A percentile compares a stretch with the other conserved stretches of the same genome.
Conservation (phyloP, 1,140 invertebrate genomes). For the Aphelenchoides fujianensis region DNA sequence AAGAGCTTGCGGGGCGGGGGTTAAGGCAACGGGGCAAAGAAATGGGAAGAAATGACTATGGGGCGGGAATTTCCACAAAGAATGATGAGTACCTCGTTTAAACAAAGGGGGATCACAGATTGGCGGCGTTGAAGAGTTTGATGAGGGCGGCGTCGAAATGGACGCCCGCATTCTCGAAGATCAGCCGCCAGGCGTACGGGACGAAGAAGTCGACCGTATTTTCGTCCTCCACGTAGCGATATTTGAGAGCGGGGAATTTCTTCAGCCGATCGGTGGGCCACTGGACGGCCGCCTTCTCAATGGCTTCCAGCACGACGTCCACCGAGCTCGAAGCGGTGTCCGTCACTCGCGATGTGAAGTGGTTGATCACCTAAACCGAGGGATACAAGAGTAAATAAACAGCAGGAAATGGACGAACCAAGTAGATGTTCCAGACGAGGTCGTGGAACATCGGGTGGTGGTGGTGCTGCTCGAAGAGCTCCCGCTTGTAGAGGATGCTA, state of each 20-base stretch:
- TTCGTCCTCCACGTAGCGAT: constrained; percentile 98
- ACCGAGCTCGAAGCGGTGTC: constrained; percentile 71
- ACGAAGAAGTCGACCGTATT: constrained; percentile 98
- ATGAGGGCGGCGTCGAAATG: constrained; percentile 69
- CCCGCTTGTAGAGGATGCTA: constrained; percentile 85
- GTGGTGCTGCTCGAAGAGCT: constrained; percentile 81
- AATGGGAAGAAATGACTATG: not conserved
- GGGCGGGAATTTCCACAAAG: no score
- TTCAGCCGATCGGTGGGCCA: constrained; percentile 86
- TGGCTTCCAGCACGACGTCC: constrained; percentile 77
- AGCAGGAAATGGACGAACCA: constrained; percentile 68
- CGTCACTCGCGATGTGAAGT: constrained; percentile 70
- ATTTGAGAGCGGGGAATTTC: constrained; percentile 92
- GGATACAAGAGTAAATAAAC: constrained; percentile 10
- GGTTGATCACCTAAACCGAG: constrained; percentile 75
- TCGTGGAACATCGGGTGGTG: constrained; percentile 86
- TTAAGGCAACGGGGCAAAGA: not conserved
- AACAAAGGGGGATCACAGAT: constrained; percentile 3
- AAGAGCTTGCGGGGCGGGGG: no score
- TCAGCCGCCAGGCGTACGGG: constrained; percentile 93
- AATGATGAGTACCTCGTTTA: not conserved
- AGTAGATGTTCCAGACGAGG: constrained; percentile 91
- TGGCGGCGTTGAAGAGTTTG: constrained; percentile 36
- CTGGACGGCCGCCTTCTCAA: constrained; percentile 78
- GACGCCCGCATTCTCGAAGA: constrained; percentile 75